Evolutionary conservation across 2,797 vertebrate genomes (phyloP), one percentile per base, ranked within the genome.

Genomic region (Apodemus agrarius): DNA sequence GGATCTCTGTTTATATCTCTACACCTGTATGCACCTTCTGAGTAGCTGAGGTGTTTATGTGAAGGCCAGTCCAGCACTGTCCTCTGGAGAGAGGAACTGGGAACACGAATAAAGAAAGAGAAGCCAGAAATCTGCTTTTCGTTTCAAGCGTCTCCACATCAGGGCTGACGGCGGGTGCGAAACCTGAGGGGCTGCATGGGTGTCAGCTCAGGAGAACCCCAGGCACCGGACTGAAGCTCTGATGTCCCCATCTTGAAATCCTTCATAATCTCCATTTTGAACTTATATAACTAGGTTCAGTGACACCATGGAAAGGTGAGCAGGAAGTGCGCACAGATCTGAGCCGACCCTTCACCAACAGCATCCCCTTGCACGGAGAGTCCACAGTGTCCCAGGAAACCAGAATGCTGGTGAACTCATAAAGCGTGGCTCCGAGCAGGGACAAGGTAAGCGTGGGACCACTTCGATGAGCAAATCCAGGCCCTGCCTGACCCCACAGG

Each of bases 191-290:
- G 63, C 3, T 26, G 13, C 0, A 3, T 0, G 29, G 13, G 4
- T 3, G 7, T 6, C 4, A 1, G 1, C 40, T 40, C 69, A 54
- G 13, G 34, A 86, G 24, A 57, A 67, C 2, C 24, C 52, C 37
- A 0, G 1, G 24, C 3, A 26, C 43, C 0, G 3, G 72, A 37
- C 14, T 5, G 52, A 81, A 29, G 21, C 26, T 88, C 76, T 14
- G 9, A 40, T 37, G 31, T 40, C 65, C 83, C 63, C 40, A 40
- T 43, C 79, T 31, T 91, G 37, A 93, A 89, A 85, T 86, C 74
- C 57, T 80, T 89, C 85, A 63, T 46, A 40, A 63, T 87, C 76
- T 65, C 63, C 52, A 88, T 89, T 84, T 90, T 81, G n/a, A 93
- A 84, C 24, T 67, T 76, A 52, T 49, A 19, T 57, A 89, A 29